A percentile compares a stretch with the other conserved stretches of the same genome.
phyloP scores from a whole-genome alignment of 92 coral and sea anemone genomes.

The Palythoa heliodiscus region DNA sequence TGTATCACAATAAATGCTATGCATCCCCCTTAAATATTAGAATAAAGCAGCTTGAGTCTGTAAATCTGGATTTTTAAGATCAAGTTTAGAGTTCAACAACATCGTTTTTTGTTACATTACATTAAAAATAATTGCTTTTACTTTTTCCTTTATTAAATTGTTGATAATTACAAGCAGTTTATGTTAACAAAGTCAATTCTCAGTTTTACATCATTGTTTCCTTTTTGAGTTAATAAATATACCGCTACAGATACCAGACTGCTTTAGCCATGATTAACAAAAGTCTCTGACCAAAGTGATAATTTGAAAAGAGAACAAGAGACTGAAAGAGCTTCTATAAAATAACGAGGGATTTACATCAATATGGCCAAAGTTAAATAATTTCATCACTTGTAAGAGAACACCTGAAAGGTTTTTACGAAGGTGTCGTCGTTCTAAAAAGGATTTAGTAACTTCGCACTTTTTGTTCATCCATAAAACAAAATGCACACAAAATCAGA shows the following conservation, averaged over 20 bases:
- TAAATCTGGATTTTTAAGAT: not conserved
- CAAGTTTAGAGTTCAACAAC: not conserved
- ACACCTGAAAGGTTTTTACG: too few relatives aligned
- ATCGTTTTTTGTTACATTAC: not conserved
- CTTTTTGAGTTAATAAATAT: not conserved
- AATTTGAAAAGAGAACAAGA: not conserved
- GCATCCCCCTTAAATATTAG: not conserved
- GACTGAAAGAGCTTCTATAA: not conserved
- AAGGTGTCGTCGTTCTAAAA: too few relatives aligned
- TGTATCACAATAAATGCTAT: not conserved
- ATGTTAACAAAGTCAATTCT: not conserved
- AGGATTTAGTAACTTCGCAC: too few relatives aligned
- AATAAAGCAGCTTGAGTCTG: too few relatives aligned
- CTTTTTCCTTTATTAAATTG: conserved; percentile 19
- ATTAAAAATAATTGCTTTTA: not conserved
- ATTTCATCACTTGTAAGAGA: too few relatives aligned
- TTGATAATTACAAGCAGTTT: conserved; percentile 37
- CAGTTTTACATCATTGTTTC: conserved; percentile 16
- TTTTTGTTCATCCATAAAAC: too few relatives aligned
- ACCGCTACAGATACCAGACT: conserved; percentile 10
- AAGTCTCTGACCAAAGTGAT: not conserved
- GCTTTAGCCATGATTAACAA: conserved; percentile 9
- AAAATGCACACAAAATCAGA: too few relatives aligned
- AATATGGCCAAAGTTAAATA: too few relatives aligned
- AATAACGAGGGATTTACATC: not conserved